Evolutionary conservation across 1,140 invertebrate species (phyloP).

Genomic region (Chelonus insularis): DNA sequence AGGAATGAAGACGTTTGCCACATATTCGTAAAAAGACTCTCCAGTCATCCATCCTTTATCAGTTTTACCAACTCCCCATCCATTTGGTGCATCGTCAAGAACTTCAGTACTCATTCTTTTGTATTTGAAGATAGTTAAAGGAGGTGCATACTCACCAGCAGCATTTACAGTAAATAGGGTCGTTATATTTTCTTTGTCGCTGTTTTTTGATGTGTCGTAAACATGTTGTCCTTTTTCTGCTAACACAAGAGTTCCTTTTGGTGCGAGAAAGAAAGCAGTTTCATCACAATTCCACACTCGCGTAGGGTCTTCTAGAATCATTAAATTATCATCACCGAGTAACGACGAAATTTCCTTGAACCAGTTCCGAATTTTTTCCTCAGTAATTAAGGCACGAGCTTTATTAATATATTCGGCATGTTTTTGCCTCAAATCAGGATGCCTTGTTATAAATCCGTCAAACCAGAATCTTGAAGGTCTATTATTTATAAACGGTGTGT

Average conservation of each 20-base stretch:
- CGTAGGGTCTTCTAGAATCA: neutral
- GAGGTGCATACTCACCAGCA: constrained; percentile 39
- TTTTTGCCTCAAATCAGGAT: no score
- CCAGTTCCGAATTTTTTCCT: no score
- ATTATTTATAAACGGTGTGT: no score
- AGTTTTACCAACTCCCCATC: neutral
- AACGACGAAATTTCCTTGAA: no score
- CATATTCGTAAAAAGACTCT: constrained; percentile 35
- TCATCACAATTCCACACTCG: neutral
- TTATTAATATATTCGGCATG: no score
- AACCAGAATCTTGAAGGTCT: no score
- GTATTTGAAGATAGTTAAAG: constrained; percentile 43
- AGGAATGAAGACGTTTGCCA: constrained; percentile 35
- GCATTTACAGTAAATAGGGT: constrained; percentile 39
- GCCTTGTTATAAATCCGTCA: no score
- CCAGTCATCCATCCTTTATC: constrained; percentile 34
- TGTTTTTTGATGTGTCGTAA: constrained; percentile 16
- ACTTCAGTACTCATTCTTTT: constrained; percentile 36
- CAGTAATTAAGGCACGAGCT: no score
- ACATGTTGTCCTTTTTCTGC: constrained; percentile 15
- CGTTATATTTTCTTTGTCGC: constrained; percentile 35
- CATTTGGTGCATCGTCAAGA: neutral
- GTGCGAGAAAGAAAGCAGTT: neutral
- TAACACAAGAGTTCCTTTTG: constrained; percentile 5
- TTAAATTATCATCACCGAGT: neutral